Percentiles rank a stretch among this genome's conserved stretches.
Conservation (phyloP, 2,797 vertebrate species). For the Silurus lanzhouensis region DNA sequence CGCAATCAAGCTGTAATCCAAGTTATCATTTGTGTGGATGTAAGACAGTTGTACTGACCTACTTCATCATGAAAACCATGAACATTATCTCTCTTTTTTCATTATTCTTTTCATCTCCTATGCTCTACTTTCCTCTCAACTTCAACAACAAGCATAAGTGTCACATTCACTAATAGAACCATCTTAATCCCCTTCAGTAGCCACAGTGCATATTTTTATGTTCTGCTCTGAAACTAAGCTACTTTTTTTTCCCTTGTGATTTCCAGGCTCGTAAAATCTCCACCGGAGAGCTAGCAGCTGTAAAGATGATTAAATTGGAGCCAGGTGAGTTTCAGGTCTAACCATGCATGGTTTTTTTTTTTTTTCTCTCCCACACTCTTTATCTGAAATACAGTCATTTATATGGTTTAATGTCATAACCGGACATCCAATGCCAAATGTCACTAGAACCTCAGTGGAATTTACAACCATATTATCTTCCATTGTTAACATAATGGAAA, state of each 20-base stretch:
- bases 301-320: constrained; percentile 99
- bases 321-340: constrained; percentile 81
- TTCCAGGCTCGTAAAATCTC: constrained; percentile 93
- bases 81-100: background rate
- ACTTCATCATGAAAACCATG: constrained; percentile 55
- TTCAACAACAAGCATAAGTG: background rate
- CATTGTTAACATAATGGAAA: background rate
- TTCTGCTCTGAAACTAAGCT: background rate
- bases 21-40: constrained; percentile 63
- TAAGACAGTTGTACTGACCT: constrained; percentile 42
- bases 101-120: background rate
- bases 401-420: background rate
- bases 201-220: background rate
- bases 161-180: background rate
- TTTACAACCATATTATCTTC: background rate
- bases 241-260: constrained; percentile 33
- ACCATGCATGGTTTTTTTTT: background rate
- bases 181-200: background rate
- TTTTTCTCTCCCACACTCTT: background rate
- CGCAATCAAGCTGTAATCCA: background rate
- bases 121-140: background rate
- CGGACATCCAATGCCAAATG: background rate
- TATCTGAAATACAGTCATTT: background rate
- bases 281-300: constrained; percentile 93
- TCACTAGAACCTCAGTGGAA: too few species aligned